A percentile compares a stretch with the other conserved stretches of the same genome.
These are phyloP conservation scores for Alloscopus bannaensis DNA, from an alignment of 2,888 invertebrate species.

Conservation along the genomic window DNA sequence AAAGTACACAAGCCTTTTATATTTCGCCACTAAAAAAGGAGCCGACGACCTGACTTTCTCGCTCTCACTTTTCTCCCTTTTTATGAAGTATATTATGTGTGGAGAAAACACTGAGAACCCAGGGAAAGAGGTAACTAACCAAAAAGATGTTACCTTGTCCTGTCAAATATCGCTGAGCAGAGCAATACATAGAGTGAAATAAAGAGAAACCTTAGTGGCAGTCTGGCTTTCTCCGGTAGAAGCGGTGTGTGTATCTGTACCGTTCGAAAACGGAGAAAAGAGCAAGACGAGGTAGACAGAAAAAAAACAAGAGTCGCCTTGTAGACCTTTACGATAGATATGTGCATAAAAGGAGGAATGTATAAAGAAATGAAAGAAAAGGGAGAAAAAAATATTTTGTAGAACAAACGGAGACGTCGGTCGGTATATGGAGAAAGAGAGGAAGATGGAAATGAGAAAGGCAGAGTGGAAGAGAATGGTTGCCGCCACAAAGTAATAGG, in stretches of 20 bases:
- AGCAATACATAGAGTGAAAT: neutral
- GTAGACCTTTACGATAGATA: neutral
- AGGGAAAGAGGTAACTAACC: conserved; percentile 50
- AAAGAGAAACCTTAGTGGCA: neutral
- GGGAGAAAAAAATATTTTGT: too few species aligned
- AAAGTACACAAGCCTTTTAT: conserved; percentile 5
- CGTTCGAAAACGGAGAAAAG: neutral
- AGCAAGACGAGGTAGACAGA: conserved; percentile 2
- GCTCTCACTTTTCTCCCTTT: conserved; percentile 14
- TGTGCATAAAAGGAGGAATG: neutral
- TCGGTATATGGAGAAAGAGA: neutral
- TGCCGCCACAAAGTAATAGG: neutral
- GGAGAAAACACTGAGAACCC: neutral
- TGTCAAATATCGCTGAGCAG: neutral
- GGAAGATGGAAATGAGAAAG: conserved; percentile 5
- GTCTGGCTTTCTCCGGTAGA: too few species aligned
- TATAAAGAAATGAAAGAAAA: neutral
- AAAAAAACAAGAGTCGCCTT: neutral
- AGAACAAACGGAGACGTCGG: too few species aligned
- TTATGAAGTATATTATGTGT: conserved; percentile 34
- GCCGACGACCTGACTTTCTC: conserved; percentile 21
- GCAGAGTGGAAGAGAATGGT: conserved; percentile 8
- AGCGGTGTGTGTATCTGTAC: conserved; percentile 1
- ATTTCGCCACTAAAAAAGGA: conserved; percentile 8
- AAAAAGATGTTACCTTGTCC: conserved; percentile 50